phyloP scores from a whole-genome alignment of 2,797 vertebrate species.

The Sphenodon punctatus region DNA sequence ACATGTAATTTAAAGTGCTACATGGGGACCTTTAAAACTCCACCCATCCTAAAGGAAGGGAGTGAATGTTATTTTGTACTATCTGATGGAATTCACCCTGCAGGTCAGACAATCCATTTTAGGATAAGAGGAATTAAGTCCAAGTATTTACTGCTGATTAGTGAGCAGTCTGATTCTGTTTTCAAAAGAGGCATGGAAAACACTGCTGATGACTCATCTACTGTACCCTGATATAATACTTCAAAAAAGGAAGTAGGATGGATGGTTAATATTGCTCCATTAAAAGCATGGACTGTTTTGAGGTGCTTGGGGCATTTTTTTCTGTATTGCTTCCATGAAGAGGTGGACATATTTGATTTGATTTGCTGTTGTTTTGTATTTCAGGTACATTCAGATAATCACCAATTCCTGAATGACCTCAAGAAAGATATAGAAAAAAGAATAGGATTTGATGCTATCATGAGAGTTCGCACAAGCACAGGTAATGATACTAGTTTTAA shows the following conservation, averaged over 20 bases:
- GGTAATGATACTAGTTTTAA: constrained; percentile 72
- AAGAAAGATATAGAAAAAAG: constrained; percentile 87
- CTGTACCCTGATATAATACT: not conserved
- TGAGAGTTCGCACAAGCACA: constrained; percentile 96
- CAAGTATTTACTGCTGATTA: not conserved
- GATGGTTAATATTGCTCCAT: not conserved
- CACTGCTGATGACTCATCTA: not conserved
- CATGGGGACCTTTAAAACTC: not conserved
- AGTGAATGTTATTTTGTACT: not conserved
- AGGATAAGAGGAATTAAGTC: not conserved
- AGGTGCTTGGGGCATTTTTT: not conserved
- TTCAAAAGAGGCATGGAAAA: accelerated
- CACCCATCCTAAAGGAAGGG: not conserved
- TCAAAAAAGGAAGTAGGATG: not conserved
- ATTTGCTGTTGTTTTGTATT: not conserved
- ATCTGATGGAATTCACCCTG: not conserved
- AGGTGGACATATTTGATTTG: constrained; percentile 36
- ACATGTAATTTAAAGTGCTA: too few relatives aligned
- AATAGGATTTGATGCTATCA: constrained; percentile 92
- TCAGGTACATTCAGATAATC: constrained; percentile 85
- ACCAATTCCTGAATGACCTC: constrained; percentile 89
- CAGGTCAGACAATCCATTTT: not conserved
- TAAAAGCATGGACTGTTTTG: not conserved
- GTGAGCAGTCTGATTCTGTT: accelerated
- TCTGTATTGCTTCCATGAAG: constrained; percentile 62